phyloP scores from a whole-genome alignment of 2,797 vertebrate genomes.

The Chaunax sp. region DNA sequence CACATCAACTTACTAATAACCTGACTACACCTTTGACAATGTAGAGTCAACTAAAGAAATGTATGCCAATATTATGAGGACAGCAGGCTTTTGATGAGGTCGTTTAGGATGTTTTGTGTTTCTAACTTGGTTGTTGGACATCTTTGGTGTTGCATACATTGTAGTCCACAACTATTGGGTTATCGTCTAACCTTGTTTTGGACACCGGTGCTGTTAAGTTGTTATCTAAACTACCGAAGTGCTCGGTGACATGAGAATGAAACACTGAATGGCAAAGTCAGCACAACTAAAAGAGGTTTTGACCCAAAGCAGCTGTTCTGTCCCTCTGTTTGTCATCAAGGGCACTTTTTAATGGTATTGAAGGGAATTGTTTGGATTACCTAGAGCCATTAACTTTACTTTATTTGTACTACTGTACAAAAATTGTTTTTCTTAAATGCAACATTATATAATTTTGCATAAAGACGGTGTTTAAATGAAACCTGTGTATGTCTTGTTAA shows the following conservation, averaged over 20 bases:
- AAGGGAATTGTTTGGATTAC: too few relatives aligned
- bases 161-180: not conserved
- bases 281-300: too few relatives aligned
- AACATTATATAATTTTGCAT: not conserved
- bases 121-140: not conserved
- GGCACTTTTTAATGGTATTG: not conserved
- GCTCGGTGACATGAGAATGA: not conserved
- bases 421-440: not conserved
- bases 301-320: not conserved
- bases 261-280: not conserved
- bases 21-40: constrained; percentile 43
- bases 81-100: not conserved
- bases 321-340: not conserved
- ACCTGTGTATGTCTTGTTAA: not conserved
- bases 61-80: not conserved
- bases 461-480: constrained; percentile 8
- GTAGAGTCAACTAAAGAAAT: constrained; percentile 18
- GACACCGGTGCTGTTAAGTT: not conserved
- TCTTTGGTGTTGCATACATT: not conserved
- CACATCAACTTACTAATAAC: constrained; percentile 20
- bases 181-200: not conserved
- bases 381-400: not conserved
- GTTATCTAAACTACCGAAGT: not conserved
- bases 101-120: not conserved
- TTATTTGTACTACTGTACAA: not conserved